Evolutionary conservation across 2,888 invertebrate species (phyloP), one percentile per base, ranked within the genome.

Genomic region (Ornithoptera priamus): DNA sequence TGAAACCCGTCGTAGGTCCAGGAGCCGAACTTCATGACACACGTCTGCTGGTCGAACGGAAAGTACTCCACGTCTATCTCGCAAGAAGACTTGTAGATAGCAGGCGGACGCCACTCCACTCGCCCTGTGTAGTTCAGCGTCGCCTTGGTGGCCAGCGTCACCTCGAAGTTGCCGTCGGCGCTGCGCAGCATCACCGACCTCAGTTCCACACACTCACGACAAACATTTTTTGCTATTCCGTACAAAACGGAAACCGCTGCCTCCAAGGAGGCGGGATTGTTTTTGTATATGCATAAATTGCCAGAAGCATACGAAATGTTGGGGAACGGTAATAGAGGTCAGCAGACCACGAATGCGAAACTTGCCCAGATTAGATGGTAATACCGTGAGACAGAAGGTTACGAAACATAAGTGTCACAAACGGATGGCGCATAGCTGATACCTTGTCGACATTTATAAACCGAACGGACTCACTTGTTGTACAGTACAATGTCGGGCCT

Each of bases 1-100:
- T 97, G 97, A 93, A 97, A 97, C 93, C 98, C 98, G 93, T 97
- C 97, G 94, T 98, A 97, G 84, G 97, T 97, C 98, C 98, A 98
- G 94, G 97, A 97, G 94, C 97, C 97, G 93, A 97, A 97, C 94
- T 97, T 97, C 94, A 97, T 96, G 88, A 97, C 96, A 93, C 97
- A 97, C 88, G 97, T 97, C 95, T 97, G 97, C 94, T 97, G 97
- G 94, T 97, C 97, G 94, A 97, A 97, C 82, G 97, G 97, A 94
- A 97, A 97, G 95, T 97, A 97, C 94, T 97, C 97, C 92, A 97
- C 97, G 93, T 97, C 97, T 89, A 97, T 97, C 94, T 97, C 97
- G 90, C 97, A 97, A 87, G 97, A 97, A 85, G 97, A 97, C 94
- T 98, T 98, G 96, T 98, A 98, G 91, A 98, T 98, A 86, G 98